phyloP scores from a whole-genome alignment of 2,113 vertebrate genomes.

The Myxocyprinus asiaticus region DNA sequence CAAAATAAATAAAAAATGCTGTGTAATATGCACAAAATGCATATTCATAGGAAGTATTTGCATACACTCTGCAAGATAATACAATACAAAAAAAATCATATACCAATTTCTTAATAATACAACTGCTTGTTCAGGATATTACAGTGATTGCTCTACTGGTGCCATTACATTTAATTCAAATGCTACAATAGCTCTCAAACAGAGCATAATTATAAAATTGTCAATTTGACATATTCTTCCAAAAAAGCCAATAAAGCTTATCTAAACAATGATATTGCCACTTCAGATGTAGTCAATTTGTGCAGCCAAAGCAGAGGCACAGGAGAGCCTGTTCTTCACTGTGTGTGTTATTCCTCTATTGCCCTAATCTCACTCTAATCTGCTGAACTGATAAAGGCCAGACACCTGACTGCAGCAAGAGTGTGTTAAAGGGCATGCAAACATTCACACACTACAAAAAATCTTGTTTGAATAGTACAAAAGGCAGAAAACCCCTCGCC shows the following conservation, averaged over 20 bases:
- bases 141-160: conserved; percentile 30
- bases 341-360: conserved; percentile 35
- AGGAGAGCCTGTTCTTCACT: conserved; percentile 16
- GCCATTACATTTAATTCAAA: conserved; percentile 32
- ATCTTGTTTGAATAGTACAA: conserved; percentile 78
- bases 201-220: conserved; percentile 50
- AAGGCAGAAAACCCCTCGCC: conserved; percentile 57
- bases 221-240: conserved; percentile 52
- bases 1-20: neutral
- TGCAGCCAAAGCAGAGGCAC: conserved; percentile 48
- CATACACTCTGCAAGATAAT: conserved; percentile 41
- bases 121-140: conserved; percentile 45
- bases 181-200: conserved; percentile 38
- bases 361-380: conserved; percentile 77
- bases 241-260: conserved; percentile 49
- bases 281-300: conserved; percentile 56
- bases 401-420: conserved; percentile 84
- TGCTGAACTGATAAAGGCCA: conserved; percentile 83
- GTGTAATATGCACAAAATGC: conserved; percentile 18
- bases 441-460: conserved; percentile 59
- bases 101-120: conserved; percentile 31
- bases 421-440: conserved; percentile 78
- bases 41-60: conserved; percentile 36
- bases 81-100: neutral
- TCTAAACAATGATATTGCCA: conserved; percentile 59